Conservation (phyloP, 2,888 invertebrate genomes). For the Diarsia brunnea region DNA sequence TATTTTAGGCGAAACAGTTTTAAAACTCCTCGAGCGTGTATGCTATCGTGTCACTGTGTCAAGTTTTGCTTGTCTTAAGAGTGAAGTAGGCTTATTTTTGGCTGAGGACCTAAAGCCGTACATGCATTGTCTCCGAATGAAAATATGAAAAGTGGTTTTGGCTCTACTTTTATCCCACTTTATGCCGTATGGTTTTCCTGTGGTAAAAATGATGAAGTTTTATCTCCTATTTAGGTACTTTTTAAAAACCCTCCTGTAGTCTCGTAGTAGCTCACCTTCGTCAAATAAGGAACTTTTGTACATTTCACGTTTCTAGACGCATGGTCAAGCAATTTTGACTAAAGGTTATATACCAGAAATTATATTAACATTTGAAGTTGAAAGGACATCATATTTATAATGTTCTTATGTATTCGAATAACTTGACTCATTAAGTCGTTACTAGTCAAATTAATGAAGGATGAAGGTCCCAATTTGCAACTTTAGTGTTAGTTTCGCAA, state of each 20-base stretch:
- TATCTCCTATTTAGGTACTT: not conserved
- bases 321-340: not conserved
- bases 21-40: conserved; percentile 3
- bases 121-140: conserved; percentile 22
- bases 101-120: conserved; percentile 14
- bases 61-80: conserved; percentile 34
- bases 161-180: not conserved
- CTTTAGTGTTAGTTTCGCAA: conserved; percentile 30
- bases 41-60: conserved; percentile 44
- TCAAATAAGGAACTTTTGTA: not conserved
- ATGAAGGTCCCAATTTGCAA: conserved; percentile 39
- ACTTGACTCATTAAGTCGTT: not conserved
- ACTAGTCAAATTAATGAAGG: not conserved
- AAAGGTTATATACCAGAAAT: conserved; percentile 17
- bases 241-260: not conserved
- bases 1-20: conserved; percentile 9
- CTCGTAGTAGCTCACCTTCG: not conserved
- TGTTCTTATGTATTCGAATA: conserved; percentile 5
- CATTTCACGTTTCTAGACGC: not conserved
- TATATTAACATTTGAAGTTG: not conserved
- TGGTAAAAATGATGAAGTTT: not conserved
- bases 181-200: not conserved
- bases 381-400: not conserved
- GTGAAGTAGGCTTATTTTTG: conserved; percentile 42
- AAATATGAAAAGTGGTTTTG: not conserved